Conservation (phyloP, 2,888 invertebrate genomes). For the Macrophya annulata region DNA sequence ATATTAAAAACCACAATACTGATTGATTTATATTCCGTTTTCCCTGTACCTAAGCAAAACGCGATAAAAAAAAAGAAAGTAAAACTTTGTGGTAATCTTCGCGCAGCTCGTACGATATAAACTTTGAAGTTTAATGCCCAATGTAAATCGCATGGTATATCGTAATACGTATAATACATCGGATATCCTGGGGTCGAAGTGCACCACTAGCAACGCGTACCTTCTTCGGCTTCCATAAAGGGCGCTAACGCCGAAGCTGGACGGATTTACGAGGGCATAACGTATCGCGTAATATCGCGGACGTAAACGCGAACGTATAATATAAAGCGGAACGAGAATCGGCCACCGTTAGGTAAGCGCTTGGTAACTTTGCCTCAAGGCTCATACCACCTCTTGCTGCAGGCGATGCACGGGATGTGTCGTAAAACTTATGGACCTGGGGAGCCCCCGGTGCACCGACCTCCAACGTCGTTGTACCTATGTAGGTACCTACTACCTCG, state of each 20-base stretch:
- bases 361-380: background rate
- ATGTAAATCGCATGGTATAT: slow-evolving; percentile 4
- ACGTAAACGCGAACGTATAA: slow-evolving; percentile 44
- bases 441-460: slow-evolving; percentile 42
- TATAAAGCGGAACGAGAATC: slow-evolving; percentile 27
- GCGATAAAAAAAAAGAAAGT: background rate
- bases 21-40: background rate
- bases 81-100: background rate
- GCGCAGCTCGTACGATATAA: background rate
- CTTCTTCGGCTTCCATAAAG: slow-evolving; percentile 21
- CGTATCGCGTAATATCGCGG: slow-evolving; percentile 44
- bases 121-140: slow-evolving; percentile 12
- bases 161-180: slow-evolving; percentile 11
- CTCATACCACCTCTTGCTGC: background rate
- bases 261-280: slow-evolving; percentile 46
- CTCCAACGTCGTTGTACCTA: background rate
- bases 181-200: slow-evolving; percentile 3
- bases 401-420: background rate
- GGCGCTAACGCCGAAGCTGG: slow-evolving; percentile 30
- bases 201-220: background rate
- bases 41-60: background rate
- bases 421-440: slow-evolving; percentile 31
- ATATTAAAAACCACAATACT: background rate
- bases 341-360: background rate
- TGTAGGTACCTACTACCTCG: background rate